Conservation (phyloP, 2,888 invertebrate species). For the Heteromurus nitidus region DNA sequence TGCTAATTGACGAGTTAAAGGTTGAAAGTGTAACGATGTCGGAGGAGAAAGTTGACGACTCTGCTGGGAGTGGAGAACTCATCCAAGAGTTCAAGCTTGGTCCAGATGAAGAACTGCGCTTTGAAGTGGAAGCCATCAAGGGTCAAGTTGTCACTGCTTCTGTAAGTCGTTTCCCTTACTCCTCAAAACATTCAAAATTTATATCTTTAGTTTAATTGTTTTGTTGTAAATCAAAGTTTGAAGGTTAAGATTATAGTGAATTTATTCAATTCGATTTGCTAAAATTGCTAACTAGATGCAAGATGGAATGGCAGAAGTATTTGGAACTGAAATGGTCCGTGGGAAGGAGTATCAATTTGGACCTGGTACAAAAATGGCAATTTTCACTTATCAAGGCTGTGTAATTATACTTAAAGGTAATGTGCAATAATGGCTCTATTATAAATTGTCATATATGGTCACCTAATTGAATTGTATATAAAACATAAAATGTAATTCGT, state of each 20-base stretch:
- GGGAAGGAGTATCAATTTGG: conserved; percentile 93
- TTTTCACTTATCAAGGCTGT: conserved; percentile 98
- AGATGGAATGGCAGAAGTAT: conserved; percentile 94
- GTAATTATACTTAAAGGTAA: conserved; percentile 86
- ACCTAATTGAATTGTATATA: not conserved
- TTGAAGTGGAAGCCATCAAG: conserved; percentile 90
- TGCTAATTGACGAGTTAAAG: no score
- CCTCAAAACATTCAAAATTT: no score
- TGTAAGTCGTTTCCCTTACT: conserved; percentile 77
- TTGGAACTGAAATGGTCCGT: conserved; percentile 96
- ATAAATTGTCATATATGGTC: no score
- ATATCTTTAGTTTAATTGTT: no score
- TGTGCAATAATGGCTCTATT: no score
- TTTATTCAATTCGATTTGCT: conserved; percentile 17
- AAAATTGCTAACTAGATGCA: conserved; percentile 81
- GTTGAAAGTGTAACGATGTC: conserved; percentile 58
- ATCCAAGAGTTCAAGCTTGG: conserved; percentile 88
- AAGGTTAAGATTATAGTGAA: not conserved
- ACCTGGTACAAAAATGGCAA: conserved; percentile 93
- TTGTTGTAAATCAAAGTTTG: no score
- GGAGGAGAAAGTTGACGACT: conserved; percentile 62
- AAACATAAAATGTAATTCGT: not conserved
- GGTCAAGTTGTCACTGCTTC: conserved; percentile 88
- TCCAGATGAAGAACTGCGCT: conserved; percentile 91
- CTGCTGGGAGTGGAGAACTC: conserved; percentile 43